Evolutionary conservation across 2,797 vertebrate species (phyloP).

Genomic region (Sebastes steindachneri): DNA sequence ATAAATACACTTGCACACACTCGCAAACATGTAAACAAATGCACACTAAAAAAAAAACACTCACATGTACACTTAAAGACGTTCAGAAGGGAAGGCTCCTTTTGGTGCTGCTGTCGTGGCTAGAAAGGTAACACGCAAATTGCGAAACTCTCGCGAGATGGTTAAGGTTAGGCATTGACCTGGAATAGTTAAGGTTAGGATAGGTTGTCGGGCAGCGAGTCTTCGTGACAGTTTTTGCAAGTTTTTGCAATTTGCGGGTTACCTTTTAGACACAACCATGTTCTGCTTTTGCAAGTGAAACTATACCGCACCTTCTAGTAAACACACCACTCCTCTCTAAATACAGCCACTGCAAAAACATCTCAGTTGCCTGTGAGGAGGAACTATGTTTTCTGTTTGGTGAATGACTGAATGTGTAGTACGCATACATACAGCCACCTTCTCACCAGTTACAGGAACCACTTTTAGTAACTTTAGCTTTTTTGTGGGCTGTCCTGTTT

Average conservation of each 20-base stretch:
- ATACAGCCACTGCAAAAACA: background rate
- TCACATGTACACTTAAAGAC: background rate
- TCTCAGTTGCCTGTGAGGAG: background rate
- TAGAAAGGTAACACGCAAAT: too few relatives aligned
- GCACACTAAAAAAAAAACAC: background rate
- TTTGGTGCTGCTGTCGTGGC: background rate
- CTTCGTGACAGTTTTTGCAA: too few relatives aligned
- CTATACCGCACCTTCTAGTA: background rate
- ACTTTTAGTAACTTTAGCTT: background rate
- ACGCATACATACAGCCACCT: background rate
- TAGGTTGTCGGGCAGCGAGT: too few relatives aligned
- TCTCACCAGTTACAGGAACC: background rate
- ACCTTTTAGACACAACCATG: too few relatives aligned
- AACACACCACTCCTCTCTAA: background rate
- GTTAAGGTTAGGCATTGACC: too few relatives aligned
- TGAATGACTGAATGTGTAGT: background rate
- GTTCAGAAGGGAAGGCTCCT: background rate
- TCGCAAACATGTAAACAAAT: background rate
- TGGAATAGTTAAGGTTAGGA: too few relatives aligned
- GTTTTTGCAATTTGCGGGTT: too few relatives aligned
- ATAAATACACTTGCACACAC: background rate
- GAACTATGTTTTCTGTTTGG: background rate
- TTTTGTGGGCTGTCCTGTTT: background rate
- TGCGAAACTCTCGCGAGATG: too few relatives aligned
- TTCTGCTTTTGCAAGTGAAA: background rate